Evolutionary conservation across 2,113 vertebrate species (phyloP).

Genomic region (Geococcyx californianus): DNA sequence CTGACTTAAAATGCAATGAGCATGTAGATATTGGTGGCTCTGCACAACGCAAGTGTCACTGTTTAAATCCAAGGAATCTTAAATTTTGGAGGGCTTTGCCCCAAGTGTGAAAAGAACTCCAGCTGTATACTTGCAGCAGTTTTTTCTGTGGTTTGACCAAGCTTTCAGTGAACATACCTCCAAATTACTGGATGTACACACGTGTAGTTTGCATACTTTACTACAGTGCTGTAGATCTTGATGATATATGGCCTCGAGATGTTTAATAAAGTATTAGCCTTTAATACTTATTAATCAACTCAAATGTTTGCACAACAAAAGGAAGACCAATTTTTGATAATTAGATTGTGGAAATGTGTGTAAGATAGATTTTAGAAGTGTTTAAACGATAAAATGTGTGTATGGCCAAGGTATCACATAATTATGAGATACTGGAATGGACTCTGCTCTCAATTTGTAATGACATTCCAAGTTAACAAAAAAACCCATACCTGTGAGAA

Average conservation of each 20-base stretch:
- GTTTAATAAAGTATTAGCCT: background rate
- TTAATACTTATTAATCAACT: background rate
- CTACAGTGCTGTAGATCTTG: background rate
- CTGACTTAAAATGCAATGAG: background rate
- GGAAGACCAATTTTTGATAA: background rate
- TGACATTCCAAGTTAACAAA: background rate
- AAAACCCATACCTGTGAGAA: background rate
- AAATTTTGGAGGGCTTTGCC: background rate
- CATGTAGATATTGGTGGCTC: background rate
- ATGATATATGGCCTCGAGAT: background rate
- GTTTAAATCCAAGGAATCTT: background rate
- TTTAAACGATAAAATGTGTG: background rate
- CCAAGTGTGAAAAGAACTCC: background rate
- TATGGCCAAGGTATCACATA: background rate
- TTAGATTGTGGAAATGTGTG: background rate
- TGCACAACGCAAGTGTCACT: background rate
- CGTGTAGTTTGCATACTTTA: fast-evolving
- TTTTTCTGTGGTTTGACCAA: background rate
- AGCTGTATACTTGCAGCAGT: background rate
- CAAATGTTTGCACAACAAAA: background rate
- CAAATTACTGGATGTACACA: fast-evolving
- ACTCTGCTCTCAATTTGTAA: background rate
- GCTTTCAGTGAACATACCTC: background rate
- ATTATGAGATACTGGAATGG: background rate
- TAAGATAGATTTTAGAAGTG: background rate